phyloP scores from a whole-genome alignment of 2,888 invertebrate species.

The Xestia ashworthii region DNA sequence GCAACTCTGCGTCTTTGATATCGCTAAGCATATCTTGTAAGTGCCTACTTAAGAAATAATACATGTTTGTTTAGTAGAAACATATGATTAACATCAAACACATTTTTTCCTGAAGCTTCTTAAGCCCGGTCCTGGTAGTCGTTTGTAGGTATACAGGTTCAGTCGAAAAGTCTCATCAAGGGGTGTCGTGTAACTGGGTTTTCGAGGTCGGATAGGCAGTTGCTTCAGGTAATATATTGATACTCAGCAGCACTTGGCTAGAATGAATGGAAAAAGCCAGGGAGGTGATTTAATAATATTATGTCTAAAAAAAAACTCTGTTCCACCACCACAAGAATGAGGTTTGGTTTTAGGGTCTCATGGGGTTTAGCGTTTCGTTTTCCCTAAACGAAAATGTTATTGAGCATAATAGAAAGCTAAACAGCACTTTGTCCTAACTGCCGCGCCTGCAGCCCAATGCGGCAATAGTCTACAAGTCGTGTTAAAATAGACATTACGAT shows the following conservation, averaged over 20 bases:
- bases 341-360: neutral
- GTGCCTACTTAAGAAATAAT: neutral
- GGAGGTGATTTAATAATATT: neutral
- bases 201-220: neutral
- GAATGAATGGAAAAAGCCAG: neutral
- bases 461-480: constrained; percentile 24
- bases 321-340: neutral
- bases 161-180: neutral
- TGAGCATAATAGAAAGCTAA: constrained; percentile 16
- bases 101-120: neutral
- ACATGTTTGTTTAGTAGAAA: neutral
- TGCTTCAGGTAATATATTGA: neutral
- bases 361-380: neutral
- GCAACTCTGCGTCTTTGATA: neutral
- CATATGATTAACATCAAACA: neutral
- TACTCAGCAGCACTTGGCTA: neutral
- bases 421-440: constrained; percentile 3
- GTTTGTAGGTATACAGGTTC: neutral
- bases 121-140: neutral
- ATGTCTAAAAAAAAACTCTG: neutral
- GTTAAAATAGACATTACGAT: constrained; percentile 61
- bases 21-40: neutral
- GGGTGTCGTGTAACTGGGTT: neutral
- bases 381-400: neutral
- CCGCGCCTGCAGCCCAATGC: constrained; percentile 27